Percentiles rank a stretch among this genome's conserved stretches.
These are phyloP conservation scores for Sycophila sp. DNA, from an alignment of 1,140 invertebrate species.

Conservation along the genomic window DNA sequence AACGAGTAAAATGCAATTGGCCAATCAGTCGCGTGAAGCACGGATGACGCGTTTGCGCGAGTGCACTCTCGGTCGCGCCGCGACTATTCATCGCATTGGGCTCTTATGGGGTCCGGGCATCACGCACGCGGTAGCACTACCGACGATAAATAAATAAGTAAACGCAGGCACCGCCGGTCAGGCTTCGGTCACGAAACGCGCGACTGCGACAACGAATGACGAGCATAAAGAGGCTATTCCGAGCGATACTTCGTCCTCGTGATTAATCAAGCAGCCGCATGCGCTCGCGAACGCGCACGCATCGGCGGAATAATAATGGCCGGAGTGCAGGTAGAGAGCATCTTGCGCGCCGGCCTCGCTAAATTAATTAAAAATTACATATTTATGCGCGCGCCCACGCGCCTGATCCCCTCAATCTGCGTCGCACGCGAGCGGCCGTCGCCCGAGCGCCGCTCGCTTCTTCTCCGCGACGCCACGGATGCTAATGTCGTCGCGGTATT, in stretches of 20 bases:
- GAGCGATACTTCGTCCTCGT: conserved; percentile 43
- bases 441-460: too few relatives aligned
- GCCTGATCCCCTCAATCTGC: background rate
- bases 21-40: too few relatives aligned
- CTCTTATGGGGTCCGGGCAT: too few relatives aligned
- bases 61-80: too few relatives aligned
- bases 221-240: conserved; percentile 12
- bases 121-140: too few relatives aligned
- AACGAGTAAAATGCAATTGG: too few relatives aligned
- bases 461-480: too few relatives aligned
- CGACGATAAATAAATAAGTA: conserved; percentile 40
- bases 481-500: too few relatives aligned
- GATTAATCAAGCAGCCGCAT: conserved; percentile 44
- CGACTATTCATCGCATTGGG: too few relatives aligned
- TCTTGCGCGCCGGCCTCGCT: conserved; percentile 42
- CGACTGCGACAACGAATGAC: background rate
- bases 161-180: background rate
- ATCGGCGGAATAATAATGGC: conserved; percentile 43
- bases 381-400: conserved; percentile 36
- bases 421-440: background rate
- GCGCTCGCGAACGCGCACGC: conserved; percentile 36
- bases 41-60: too few relatives aligned
- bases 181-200: background rate
- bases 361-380: conserved; percentile 50
- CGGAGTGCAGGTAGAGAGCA: conserved; percentile 34